Evolutionary conservation across 2,888 invertebrate species (phyloP), one percentile per base, ranked within the genome.

Genomic region (Quadriops clusia): DNA sequence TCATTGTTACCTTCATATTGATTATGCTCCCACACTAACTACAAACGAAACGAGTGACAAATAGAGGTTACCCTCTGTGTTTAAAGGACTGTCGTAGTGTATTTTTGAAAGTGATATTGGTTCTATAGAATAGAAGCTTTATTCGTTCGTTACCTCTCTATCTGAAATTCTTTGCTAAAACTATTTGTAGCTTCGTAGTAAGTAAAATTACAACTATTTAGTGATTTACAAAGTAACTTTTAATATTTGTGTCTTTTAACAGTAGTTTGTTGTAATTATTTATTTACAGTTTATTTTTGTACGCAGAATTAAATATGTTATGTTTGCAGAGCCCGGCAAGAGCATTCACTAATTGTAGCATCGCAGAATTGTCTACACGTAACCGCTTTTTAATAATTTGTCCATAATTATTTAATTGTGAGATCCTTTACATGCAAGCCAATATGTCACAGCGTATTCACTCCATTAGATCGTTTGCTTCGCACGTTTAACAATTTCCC

Each of bases 291-390:
- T 43, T 41, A 37, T 50, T 45, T 44, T 51, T 41, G 47, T 43
- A 51, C 46, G 52, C 53, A 47, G 49, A 54, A 56, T 54, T 55
- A 51, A 56, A 56, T 53, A 56, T 54, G 50, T 56, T 57, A 55
- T 57, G 56, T 58, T 58, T 56, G 57, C 58, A 57, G 58, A 59
- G 47, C 52, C 58, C 51, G 53, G 54, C 53, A n/a, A n/a, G n/a
- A n/a, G 54, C 56, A 54, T 55, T 53, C 56, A 57, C 56, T 57
- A 58, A 57, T 55, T 56, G 57, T 58, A 59, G 57, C 55, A 56
- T 51, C 55, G 54, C 57, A 54, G 56, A 54, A 47, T 52, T 57
- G 54, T 53, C 44, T 51, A 53, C 56, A 56, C 56, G 53, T 59
- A 58, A 30, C 51, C 50, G 54, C 54, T 57, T 57, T 26, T 46